phyloP scores from a whole-genome alignment of 2,888 invertebrate species.

The Pelosia muscerda region DNA sequence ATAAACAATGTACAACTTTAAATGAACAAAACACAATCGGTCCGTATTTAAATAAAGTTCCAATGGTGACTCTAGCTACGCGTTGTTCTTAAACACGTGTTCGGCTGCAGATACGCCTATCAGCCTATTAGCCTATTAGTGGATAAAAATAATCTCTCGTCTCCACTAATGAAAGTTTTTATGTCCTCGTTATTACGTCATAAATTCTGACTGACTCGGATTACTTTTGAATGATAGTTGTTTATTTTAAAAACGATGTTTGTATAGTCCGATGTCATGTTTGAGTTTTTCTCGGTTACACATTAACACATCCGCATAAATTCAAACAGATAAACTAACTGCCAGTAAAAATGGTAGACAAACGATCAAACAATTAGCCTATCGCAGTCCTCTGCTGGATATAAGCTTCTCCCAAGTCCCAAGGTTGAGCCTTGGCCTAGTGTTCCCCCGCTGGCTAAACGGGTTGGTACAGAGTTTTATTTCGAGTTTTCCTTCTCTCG shows the following conservation, averaged over 20 bases:
- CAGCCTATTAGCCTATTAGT: slow-evolving; percentile 40
- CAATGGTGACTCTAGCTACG: slow-evolving; percentile 15
- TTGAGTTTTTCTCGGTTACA: slow-evolving; percentile 9
- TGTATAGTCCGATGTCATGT: slow-evolving; percentile 3
- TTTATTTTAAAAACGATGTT: slow-evolving; percentile 11
- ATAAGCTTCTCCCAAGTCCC: too few species aligned
- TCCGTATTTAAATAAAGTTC: neutral
- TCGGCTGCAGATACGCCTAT: slow-evolving; percentile 32
- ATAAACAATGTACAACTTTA: too few species aligned
- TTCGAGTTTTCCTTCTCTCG: too few species aligned
- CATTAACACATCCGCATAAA: neutral
- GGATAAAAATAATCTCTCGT: slow-evolving; percentile 45
- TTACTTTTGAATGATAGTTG: slow-evolving; percentile 30
- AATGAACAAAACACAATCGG: neutral
- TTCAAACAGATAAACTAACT: neutral
- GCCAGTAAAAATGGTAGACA: neutral
- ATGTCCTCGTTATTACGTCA: slow-evolving; percentile 33
- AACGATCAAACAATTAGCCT: too few species aligned
- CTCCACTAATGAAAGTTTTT: slow-evolving; percentile 44
- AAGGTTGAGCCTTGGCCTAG: too few species aligned
- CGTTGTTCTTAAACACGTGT: slow-evolving; percentile 35
- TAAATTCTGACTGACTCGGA: slow-evolving; percentile 28
- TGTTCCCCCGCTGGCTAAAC: too few species aligned
- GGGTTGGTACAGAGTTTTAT: too few species aligned
- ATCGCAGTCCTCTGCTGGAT: too few species aligned